Percentiles rank a stretch among this genome's conserved stretches.
Conservation (phyloP, 2,888 invertebrate species). For the Lasiommata megera region DNA sequence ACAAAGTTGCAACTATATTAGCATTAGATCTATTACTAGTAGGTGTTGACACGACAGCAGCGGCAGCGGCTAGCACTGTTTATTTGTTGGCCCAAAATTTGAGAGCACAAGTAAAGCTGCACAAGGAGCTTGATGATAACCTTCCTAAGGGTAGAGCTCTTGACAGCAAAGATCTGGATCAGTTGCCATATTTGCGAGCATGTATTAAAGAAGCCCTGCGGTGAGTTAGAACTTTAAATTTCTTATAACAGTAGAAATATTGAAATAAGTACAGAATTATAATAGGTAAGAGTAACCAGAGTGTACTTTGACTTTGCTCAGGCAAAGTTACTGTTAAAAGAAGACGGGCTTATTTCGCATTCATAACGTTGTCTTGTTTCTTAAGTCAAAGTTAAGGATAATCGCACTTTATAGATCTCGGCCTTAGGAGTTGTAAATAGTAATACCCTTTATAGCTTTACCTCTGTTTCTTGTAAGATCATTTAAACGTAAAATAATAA, state of each 20-base stretch:
- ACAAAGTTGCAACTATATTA: constrained; percentile 84
- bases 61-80: constrained; percentile 87
- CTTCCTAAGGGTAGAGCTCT: constrained; percentile 80
- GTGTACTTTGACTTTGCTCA: too few relatives aligned
- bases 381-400: too few relatives aligned
- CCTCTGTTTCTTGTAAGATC: too few relatives aligned
- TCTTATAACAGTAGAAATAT: too few relatives aligned
- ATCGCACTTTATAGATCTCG: too few relatives aligned
- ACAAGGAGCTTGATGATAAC: constrained; percentile 81
- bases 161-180: constrained; percentile 82
- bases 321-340: too few relatives aligned
- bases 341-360: too few relatives aligned
- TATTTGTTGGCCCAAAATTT: constrained; percentile 88
- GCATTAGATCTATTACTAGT: constrained; percentile 89
- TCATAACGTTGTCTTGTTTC: too few relatives aligned
- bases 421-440: too few relatives aligned
- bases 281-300: too few relatives aligned
- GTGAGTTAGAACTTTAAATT: constrained; percentile 53
- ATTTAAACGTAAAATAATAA: not conserved
- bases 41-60: constrained; percentile 91
- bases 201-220: constrained; percentile 90
- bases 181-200: constrained; percentile 86
- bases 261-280: too few relatives aligned
- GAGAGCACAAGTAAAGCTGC: constrained; percentile 84
- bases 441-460: too few relatives aligned